Base-by-base conservation (phyloP, 1,140 invertebrate genomes). In the Cheumatopsyche charites region DNA sequence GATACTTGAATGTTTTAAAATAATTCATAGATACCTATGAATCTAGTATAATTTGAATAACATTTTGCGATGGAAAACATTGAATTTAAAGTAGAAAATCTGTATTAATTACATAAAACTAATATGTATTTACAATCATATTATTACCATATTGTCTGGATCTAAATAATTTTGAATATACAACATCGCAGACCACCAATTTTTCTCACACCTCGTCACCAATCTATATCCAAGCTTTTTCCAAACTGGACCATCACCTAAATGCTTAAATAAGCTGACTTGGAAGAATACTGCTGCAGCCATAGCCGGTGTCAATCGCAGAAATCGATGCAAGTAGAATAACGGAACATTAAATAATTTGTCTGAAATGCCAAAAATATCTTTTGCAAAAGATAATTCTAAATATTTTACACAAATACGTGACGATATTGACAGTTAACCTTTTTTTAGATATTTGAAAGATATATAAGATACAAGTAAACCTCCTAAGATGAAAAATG, bases 181-280 rank as follows among this genome's bases (percentile, higher is more conserved):
- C 13, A 86, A 75, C 6, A 87, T 73, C 7, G 86, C 82, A 0
- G 81, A 75, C 87, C 86, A 88, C 87, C 87, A 88, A 62, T 80
- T 80, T 2, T 79, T 74, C 25, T 81, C 80, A 78, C 86, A 88
- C 78, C 82, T 23, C 1, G 72, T 71, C 29, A 73, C 66, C 15
- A 52, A 73, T 7, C 79, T 80, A 19, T 80, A 80, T 25, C 74
- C 13, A 76, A 77, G 3, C 29, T 36, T 36, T 36, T 63, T 13
- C 87, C 87, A 89, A 62, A 83, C 78, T 4, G 90, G 89, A 3
- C 90, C 89, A 29, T 83, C 82, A 1, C 85, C 83, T 9, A 89
- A 73, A 70, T 87, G 87, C 55, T 83, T 81, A 19, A 86, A 81
- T 1, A 87, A 75, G 1, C 86, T 85, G n/a, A 85, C 83, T 72